A percentile compares a stretch with the other conserved stretches of the same genome.
Evolutionary conservation across 2,797 vertebrate genomes (phyloP).

Genomic region (Gobio occitaniae): DNA sequence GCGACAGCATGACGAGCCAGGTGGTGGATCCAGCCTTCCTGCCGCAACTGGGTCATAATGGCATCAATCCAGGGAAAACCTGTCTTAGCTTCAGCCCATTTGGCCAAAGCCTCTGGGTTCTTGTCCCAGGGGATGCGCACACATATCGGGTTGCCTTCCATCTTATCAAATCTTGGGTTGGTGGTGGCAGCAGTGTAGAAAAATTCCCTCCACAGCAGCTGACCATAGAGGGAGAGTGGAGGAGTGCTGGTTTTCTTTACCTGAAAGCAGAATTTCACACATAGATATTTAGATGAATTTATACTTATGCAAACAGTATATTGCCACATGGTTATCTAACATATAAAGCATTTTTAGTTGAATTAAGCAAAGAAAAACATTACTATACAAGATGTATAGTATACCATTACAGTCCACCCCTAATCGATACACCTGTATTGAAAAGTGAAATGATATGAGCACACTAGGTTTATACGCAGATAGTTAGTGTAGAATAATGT

Average conservation of each 20-base stretch:
- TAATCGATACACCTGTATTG: not conserved
- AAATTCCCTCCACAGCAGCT: slow-evolving; percentile 82
- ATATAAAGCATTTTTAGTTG: not conserved
- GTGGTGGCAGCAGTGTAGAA: slow-evolving; percentile 81
- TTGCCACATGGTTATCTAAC: not conserved
- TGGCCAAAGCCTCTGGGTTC: slow-evolving; percentile 77
- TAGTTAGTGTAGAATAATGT: not conserved
- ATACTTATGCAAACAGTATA: not conserved
- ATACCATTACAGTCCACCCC: not conserved
- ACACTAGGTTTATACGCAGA: not conserved
- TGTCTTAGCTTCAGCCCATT: slow-evolving; percentile 81
- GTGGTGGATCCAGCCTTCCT: slow-evolving; percentile 97
- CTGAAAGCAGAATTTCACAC: slow-evolving; percentile 60
- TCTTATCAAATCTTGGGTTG: slow-evolving; percentile 81
- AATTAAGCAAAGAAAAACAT: not conserved
- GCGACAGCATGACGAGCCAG: slow-evolving; percentile 93
- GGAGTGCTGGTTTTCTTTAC: slow-evolving; percentile 82
- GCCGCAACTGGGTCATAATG: slow-evolving; percentile 95
- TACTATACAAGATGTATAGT: not conserved
- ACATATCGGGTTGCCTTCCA: slow-evolving; percentile 82
- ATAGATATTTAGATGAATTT: not conserved
- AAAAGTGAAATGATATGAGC: not conserved
- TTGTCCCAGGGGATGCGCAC: slow-evolving; percentile 82
- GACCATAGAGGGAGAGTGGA: slow-evolving; percentile 79
- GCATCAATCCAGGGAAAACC: slow-evolving; percentile 98